phyloP scores from a whole-genome alignment of 2,888 invertebrate species.

The Drosophila planitibia region DNA sequence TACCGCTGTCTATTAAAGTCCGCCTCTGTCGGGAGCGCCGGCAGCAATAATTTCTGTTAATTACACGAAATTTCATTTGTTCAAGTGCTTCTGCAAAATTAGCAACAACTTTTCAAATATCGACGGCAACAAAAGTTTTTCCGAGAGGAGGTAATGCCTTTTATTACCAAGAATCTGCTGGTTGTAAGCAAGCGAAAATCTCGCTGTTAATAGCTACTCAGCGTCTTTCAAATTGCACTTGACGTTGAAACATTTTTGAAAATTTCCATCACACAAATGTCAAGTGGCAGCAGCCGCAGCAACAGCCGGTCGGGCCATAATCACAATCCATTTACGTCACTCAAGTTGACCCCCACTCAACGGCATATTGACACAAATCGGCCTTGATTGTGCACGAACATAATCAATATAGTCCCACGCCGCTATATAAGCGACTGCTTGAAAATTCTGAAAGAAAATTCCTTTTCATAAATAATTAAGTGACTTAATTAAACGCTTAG shows the following conservation, averaged over 20 bases:
- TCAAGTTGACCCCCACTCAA: constrained; percentile 36
- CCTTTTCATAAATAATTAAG: constrained; percentile 56
- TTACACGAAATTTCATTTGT: constrained; percentile 69
- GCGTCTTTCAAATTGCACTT: constrained; percentile 37
- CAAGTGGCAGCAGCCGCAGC: constrained; percentile 11
- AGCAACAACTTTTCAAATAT: constrained; percentile 77
- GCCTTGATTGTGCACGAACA: constrained; percentile 49
- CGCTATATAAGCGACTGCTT: constrained; percentile 38
- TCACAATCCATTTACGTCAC: constrained; percentile 58
- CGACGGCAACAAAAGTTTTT: constrained; percentile 69
- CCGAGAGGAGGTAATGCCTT: constrained; percentile 55
- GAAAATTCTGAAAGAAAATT: constrained; percentile 34
- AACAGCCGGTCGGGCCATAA: constrained; percentile 31
- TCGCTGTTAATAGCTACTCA: constrained; percentile 24
- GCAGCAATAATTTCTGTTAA: constrained; percentile 62
- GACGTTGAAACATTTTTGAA: constrained; percentile 36
- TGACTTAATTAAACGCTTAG: constrained; percentile 50
- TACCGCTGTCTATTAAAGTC: constrained; percentile 64
- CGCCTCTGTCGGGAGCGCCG: not conserved
- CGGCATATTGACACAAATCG: constrained; percentile 54
- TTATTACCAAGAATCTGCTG: constrained; percentile 46
- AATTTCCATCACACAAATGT: constrained; percentile 31
- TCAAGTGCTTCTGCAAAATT: constrained; percentile 71
- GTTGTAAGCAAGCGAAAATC: constrained; percentile 21
- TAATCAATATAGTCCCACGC: constrained; percentile 64